Evolutionary conservation across 1,140 invertebrate species (phyloP), one percentile per base, ranked within the genome.

Genomic region (Eriocheir sinensis): DNA sequence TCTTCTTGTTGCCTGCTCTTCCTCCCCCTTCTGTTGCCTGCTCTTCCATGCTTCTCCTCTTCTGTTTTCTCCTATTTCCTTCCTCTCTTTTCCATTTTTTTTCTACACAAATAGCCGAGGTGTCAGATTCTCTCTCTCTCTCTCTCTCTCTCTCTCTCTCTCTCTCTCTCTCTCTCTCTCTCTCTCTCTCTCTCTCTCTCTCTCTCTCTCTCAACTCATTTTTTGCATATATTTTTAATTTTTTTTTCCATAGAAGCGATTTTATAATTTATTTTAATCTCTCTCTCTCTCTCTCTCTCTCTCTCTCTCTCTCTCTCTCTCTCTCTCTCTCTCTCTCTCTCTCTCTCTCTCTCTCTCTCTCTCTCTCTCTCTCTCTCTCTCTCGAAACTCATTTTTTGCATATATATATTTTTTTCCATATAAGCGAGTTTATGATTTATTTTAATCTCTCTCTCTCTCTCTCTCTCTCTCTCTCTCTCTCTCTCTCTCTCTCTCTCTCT

Each of bases 301-400:
- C 30, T 88, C 30, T 27, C 40, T 88, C 27, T 88, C 0, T 41
- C 40, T 32, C 83, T 85, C 83, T 85, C 34, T 85, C 83, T 85
- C 83, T 85, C 83, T 85, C 83, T 85, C 83, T 85, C 83, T 85
- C 83, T 85, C 83, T 85, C 83, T 85, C 83, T 85, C 85, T 80
- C 79, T 12, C 79, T 80, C 21, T 30, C 6, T 41, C 27, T 38
- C 40, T 32, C 36, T 27, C 30, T 8, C 40, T 3, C 40, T 34
- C 36, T 36, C 27, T 41, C 40, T 6, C n/a, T n/a, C n/a, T n/a
- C n/a, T n/a, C n/a, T n/a, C n/a, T n/a, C n/a, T n/a, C n/a, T n/a
- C n/a, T n/a, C 85, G 6, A 36, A 21, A 85, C 15, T 9, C 34
- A 30, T 85, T 32, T 85, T 15, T 36, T 30, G 15, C 34, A 30